A percentile compares a stretch with the other conserved stretches of the same genome.
Evolutionary conservation across 2,888 invertebrate genomes (phyloP).

Genomic region (Sarcophaga subvicina): DNA sequence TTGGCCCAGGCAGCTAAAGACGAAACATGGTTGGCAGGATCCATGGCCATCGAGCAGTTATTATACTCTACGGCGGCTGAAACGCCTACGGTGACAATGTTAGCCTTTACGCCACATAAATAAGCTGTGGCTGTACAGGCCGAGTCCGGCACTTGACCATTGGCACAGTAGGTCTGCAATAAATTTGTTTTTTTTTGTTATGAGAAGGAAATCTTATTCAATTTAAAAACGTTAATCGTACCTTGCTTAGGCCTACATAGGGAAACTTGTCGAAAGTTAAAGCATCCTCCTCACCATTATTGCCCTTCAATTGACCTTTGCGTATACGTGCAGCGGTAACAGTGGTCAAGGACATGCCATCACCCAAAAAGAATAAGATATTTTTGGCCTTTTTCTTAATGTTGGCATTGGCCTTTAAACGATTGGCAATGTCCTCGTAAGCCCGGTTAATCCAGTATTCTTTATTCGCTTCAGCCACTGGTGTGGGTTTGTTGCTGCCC

Average conservation of each 20-base stretch:
- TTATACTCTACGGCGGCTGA: slow-evolving; percentile 86
- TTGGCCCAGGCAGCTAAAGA: slow-evolving; percentile 88
- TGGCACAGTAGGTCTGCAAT: slow-evolving; percentile 84
- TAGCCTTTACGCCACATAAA: slow-evolving; percentile 86
- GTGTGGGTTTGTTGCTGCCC: slow-evolving; percentile 19
- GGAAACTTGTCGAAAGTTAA: slow-evolving; percentile 86
- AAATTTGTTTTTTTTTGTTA: too few species aligned
- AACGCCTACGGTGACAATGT: slow-evolving; percentile 86
- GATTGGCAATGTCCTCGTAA: slow-evolving; percentile 69
- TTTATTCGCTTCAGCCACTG: slow-evolving; percentile 27
- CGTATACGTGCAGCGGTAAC: slow-evolving; percentile 86
- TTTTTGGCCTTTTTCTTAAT: slow-evolving; percentile 74
- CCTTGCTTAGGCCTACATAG: slow-evolving; percentile 85
- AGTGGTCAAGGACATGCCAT: slow-evolving; percentile 89
- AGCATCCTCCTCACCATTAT: slow-evolving; percentile 84
- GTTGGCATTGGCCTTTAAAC: slow-evolving; percentile 51
- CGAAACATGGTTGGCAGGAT: slow-evolving; percentile 84
- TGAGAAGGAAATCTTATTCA: not conserved
- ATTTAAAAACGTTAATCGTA: slow-evolving; percentile 72
- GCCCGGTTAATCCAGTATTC: slow-evolving; percentile 73
- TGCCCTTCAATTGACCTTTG: slow-evolving; percentile 84
- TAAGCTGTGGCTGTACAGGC: slow-evolving; percentile 83
- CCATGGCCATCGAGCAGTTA: slow-evolving; percentile 85
- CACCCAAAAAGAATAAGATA: slow-evolving; percentile 80
- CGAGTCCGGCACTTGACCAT: slow-evolving; percentile 88